Percentiles rank a stretch among this genome's conserved stretches.
Conservation (phyloP, 2,113 vertebrate species). For the Centropus bengalensis region DNA sequence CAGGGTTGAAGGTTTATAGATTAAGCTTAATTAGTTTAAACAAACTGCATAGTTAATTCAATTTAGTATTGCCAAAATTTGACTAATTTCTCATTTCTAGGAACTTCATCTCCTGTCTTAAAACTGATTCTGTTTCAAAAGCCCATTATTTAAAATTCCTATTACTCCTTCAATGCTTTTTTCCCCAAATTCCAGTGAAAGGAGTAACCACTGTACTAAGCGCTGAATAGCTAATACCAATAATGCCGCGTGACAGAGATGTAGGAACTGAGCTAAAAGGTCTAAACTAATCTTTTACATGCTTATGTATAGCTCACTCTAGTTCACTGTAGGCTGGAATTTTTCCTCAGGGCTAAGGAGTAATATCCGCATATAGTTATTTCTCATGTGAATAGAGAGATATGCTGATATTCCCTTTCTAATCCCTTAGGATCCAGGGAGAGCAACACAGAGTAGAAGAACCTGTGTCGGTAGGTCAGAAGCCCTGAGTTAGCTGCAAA, state of each 20-base stretch:
- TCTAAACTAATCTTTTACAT: background rate
- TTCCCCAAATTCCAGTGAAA: background rate
- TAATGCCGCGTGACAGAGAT: background rate
- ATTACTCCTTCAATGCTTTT: background rate
- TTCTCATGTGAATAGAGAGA: background rate
- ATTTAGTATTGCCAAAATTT: background rate
- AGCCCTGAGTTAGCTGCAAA: background rate
- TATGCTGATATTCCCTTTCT: background rate
- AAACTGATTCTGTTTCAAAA: background rate
- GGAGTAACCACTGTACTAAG: background rate
- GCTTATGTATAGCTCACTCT: background rate
- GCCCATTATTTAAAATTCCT: background rate
- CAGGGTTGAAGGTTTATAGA: background rate
- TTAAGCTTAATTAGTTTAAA: background rate
- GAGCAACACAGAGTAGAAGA: background rate
- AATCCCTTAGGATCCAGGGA: background rate
- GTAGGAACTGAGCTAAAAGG: background rate
- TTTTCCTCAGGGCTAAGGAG: background rate
- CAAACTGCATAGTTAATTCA: background rate
- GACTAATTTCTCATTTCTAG: background rate
- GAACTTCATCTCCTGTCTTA: background rate
- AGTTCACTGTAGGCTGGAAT: background rate
- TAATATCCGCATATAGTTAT: background rate
- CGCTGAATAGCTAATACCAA: background rate
- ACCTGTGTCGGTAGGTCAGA: background rate